Evolutionary conservation across 2,888 invertebrate species (phyloP).

Genomic region (Clitarchus hookeri): DNA sequence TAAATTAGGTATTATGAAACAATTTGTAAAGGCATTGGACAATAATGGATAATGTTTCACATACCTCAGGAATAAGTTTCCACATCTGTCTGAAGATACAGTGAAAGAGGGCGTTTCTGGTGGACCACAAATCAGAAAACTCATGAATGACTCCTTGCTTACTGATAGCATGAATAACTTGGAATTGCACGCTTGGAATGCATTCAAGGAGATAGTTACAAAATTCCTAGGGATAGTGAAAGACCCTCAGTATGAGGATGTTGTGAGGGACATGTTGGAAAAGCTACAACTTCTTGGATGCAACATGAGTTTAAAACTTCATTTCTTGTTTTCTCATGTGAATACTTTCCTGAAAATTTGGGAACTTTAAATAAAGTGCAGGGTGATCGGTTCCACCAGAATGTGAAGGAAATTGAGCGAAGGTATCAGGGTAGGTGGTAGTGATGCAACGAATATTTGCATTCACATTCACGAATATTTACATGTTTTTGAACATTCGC

Average conservation of each 20-base stretch:
- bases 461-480: no score
- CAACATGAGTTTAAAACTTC: slow-evolving; percentile 50
- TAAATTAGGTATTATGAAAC: not conserved
- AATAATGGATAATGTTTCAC: slow-evolving; percentile 3
- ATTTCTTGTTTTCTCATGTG: slow-evolving; percentile 50
- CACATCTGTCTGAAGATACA: not conserved
- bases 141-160: not conserved
- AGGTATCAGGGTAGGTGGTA: slow-evolving; percentile 46
- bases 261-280: not conserved
- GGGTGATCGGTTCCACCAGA: slow-evolving; percentile 52
- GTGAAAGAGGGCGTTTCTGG: slow-evolving; percentile 1
- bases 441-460: no score
- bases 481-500: no score
- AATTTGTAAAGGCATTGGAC: not conserved
- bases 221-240: slow-evolving; percentile 31
- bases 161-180: no score
- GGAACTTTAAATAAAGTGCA: slow-evolving; percentile 52
- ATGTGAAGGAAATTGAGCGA: slow-evolving; percentile 42
- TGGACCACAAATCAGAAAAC: slow-evolving; percentile 18
- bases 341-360: slow-evolving; percentile 52
- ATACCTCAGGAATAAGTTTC: not conserved
- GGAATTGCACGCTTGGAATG: no score
- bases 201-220: slow-evolving; percentile 35
- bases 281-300: slow-evolving; percentile 43
- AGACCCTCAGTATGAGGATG: not conserved